These are phyloP conservation scores for Orthosia gracilis DNA, from an alignment of 2,888 invertebrate species.

Conservation along the genomic window DNA sequence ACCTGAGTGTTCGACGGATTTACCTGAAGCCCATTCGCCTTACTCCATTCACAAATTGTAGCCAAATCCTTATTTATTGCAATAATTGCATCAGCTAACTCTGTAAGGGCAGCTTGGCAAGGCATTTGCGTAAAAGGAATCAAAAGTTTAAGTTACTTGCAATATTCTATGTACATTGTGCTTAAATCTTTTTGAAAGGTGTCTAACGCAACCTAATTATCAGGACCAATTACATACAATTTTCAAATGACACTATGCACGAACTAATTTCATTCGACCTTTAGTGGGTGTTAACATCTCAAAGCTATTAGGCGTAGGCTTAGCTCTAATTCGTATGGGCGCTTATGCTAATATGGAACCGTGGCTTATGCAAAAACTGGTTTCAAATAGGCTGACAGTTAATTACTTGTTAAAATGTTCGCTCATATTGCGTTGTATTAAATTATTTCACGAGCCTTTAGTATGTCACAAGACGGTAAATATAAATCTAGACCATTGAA, in stretches of 20 bases:
- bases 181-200: not conserved
- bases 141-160: not conserved
- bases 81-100: no score
- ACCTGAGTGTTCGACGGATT: no score
- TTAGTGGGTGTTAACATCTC: slow-evolving; percentile 66
- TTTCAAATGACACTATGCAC: slow-evolving; percentile 63
- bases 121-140: not conserved
- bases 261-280: slow-evolving; percentile 68
- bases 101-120: no score
- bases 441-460: not conserved
- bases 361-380: slow-evolving; percentile 59
- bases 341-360: slow-evolving; percentile 56
- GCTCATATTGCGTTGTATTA: slow-evolving; percentile 6
- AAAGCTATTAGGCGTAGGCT: slow-evolving; percentile 52
- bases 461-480: not conserved
- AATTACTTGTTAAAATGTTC: slow-evolving; percentile 44
- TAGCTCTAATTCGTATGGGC: slow-evolving; percentile 54
- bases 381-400: slow-evolving; percentile 50
- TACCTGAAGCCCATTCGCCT: no score
- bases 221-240: slow-evolving; percentile 40
- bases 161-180: not conserved
- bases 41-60: no score
- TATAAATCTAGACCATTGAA: not conserved
- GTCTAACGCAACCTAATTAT: slow-evolving; percentile 25
- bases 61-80: no score